Percentiles rank a stretch among this genome's conserved stretches.
Evolutionary conservation across 2,888 invertebrate genomes (phyloP).

Genomic region (Cryptops parisi): DNA sequence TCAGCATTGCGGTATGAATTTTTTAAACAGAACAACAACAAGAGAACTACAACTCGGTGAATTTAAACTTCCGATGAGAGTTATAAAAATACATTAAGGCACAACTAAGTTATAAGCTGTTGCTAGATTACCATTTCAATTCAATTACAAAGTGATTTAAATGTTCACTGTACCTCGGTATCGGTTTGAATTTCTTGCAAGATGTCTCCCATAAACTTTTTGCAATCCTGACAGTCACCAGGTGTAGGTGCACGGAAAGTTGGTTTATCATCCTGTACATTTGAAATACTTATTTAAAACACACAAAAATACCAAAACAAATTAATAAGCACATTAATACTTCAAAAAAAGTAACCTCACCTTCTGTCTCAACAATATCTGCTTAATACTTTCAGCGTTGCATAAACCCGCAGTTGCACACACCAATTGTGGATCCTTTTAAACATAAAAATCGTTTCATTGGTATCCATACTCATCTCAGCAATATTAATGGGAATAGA

Average conservation of each 20-base stretch:
- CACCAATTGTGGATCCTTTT: conserved; percentile 18
- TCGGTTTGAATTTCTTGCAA: conserved; percentile 39
- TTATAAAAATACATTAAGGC: no score
- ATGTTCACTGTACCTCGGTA: no score
- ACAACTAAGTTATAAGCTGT: no score
- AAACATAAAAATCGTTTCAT: background rate
- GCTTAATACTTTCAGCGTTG: conserved; percentile 14
- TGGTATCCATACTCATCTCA: background rate
- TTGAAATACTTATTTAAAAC: no score
- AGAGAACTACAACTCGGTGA: no score
- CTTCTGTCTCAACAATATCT: background rate
- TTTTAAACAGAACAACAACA: no score
- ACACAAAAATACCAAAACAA: no score
- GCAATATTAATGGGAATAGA: background rate
- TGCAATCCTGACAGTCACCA: conserved; percentile 25
- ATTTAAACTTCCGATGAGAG: no score
- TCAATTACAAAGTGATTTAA: no score
- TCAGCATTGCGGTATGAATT: no score
- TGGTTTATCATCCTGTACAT: background rate
- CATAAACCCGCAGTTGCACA: conserved; percentile 17
- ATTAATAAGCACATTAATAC: background rate
- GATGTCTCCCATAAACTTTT: conserved; percentile 22
- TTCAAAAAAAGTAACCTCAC: background rate
- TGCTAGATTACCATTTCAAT: no score
- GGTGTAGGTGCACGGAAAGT: background rate